Evolutionary conservation across 2,113 vertebrate species (phyloP).

Genomic region (Numida meleagris): DNA sequence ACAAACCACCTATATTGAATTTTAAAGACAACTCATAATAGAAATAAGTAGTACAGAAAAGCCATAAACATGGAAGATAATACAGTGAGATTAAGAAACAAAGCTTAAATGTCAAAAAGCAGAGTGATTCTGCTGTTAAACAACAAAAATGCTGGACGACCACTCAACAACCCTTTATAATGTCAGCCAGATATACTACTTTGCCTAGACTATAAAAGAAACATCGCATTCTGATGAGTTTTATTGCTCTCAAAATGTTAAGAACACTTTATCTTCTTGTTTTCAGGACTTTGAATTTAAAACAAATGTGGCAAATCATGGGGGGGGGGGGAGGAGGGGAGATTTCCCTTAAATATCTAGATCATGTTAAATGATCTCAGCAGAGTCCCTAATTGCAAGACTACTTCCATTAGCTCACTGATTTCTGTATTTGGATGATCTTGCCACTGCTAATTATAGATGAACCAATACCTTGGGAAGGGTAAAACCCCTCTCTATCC

Average conservation of each 20-base stretch:
- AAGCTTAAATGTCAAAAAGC: background rate
- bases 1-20: background rate
- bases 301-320: background rate
- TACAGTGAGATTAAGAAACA: background rate
- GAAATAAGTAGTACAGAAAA: background rate
- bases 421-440: slow-evolving; percentile 22
- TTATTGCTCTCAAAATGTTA: background rate
- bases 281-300: background rate
- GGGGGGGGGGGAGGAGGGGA: background rate
- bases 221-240: background rate
- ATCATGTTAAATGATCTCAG: slow-evolving; percentile 37
- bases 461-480: slow-evolving; percentile 19
- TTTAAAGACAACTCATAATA: background rate
- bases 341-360: slow-evolving; percentile 14
- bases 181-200: background rate
- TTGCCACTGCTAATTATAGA: slow-evolving; percentile 17
- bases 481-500: slow-evolving; percentile 12
- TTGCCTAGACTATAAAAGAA: background rate
- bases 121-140: background rate
- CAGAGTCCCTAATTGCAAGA: background rate
- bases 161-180: background rate
- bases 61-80: background rate
- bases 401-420: background rate
- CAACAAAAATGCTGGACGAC: background rate
- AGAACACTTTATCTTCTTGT: background rate